Percentiles rank a stretch among this genome's conserved stretches.
Conservation (phyloP, 2,888 invertebrate species). For the Cacoxenus indagator region DNA sequence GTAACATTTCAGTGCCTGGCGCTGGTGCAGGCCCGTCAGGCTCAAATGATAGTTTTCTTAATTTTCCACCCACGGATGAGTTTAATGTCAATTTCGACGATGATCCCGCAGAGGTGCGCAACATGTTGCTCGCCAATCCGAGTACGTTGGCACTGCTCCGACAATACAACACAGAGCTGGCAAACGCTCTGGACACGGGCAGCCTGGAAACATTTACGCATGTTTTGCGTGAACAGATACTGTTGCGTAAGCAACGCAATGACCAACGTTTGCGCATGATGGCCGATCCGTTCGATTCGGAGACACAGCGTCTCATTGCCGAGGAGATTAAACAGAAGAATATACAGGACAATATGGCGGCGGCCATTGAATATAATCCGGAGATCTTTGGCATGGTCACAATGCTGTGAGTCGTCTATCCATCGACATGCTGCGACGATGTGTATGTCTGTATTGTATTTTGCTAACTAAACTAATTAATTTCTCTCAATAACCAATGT, state of each 20-base stretch:
- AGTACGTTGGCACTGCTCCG: constrained; percentile 90
- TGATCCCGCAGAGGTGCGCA: constrained; percentile 86
- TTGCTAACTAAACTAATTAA: no score
- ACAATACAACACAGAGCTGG: constrained; percentile 92
- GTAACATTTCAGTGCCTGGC: constrained; percentile 85
- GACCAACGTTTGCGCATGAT: constrained; percentile 88
- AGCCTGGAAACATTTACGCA: constrained; percentile 84
- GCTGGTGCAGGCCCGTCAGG: constrained; percentile 34
- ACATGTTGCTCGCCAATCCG: constrained; percentile 90
- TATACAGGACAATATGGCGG: constrained; percentile 98
- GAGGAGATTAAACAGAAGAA: constrained; percentile 96
- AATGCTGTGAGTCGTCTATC: constrained; percentile 79
- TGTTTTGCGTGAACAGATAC: constrained; percentile 86
- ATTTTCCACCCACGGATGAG: constrained; percentile 61
- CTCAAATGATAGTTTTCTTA: constrained; percentile 19
- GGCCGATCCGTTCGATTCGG: constrained; percentile 95
- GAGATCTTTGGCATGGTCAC: constrained; percentile 98
- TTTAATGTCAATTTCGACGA: constrained; percentile 76
- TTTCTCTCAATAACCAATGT: no score
- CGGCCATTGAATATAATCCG: constrained; percentile 98
- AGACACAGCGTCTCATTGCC: constrained; percentile 94
- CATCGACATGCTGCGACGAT: neutral
- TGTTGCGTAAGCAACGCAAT: constrained; percentile 85
- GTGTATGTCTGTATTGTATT: no score
- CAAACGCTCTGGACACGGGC: constrained; percentile 90